Evolutionary conservation across 2,888 invertebrate genomes (phyloP).

Genomic region (Gisinianus flammeolus): DNA sequence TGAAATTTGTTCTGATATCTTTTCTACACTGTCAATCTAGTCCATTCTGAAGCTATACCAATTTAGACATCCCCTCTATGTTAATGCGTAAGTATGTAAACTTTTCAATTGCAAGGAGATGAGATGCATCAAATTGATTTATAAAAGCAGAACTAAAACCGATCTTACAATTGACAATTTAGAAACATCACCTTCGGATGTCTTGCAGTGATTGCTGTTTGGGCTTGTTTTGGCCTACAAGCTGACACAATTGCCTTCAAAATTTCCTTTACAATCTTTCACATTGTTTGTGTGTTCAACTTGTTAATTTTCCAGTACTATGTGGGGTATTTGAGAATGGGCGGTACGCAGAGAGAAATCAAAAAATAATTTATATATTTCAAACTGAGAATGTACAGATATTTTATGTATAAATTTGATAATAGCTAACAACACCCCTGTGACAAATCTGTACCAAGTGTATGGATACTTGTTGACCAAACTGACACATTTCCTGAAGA

Average conservation of each 20-base stretch:
- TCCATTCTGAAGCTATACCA: conserved; percentile 67
- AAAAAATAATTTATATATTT: too few relatives aligned
- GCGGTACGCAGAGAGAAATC: too few relatives aligned
- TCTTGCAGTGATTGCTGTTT: conserved; percentile 35
- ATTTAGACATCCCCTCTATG: conserved; percentile 55
- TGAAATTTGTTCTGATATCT: too few relatives aligned
- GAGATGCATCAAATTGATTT: too few relatives aligned
- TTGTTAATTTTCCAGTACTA: conserved; percentile 32
- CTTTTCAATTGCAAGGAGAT: neutral
- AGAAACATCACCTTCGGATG: conserved; percentile 34
- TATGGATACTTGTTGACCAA: conserved; percentile 5
- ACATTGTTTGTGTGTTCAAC: conserved; percentile 4
- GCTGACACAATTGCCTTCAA: conserved; percentile 25
- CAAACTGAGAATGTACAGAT: neutral
- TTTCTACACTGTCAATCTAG: conserved; percentile 65
- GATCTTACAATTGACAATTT: too few relatives aligned
- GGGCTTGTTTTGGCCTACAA: conserved; percentile 30
- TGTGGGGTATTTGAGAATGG: conserved; percentile 23
- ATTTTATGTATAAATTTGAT: neutral
- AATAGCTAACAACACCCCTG: too few relatives aligned
- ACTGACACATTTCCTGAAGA: neutral
- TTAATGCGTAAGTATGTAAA: conserved; percentile 33
- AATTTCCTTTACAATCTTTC: conserved; percentile 32
- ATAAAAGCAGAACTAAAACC: too few relatives aligned
- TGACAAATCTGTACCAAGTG: conserved; percentile 11